Conservation (phyloP, 1,140 invertebrate genomes). For the Pararge aegeria region DNA sequence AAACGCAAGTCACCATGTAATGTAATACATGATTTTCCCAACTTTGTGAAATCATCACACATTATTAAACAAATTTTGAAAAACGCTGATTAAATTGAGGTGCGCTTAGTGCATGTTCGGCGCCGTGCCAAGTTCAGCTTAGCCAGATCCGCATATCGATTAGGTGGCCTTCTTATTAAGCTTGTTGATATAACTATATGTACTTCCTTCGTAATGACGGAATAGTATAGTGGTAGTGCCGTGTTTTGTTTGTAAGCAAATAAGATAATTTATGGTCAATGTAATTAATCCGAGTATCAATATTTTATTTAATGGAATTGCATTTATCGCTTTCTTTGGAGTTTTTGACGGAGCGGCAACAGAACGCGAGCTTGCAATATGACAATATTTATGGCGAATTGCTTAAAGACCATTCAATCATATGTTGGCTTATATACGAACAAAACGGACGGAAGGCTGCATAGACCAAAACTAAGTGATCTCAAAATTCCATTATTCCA, state of each 20-base stretch:
- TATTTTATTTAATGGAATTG: no score
- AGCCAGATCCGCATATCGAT: slow-evolving; percentile 42
- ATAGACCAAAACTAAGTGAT: no score
- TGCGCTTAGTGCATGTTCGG: slow-evolving; percentile 42
- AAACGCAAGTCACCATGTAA: slow-evolving; percentile 73
- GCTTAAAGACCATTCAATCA: no score
- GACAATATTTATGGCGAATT: no score
- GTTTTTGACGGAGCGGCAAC: no score
- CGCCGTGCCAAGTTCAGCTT: slow-evolving; percentile 36
- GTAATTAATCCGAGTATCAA: no score
- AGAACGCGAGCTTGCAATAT: no score
- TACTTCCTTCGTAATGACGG: slow-evolving; percentile 1
- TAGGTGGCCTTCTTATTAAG: slow-evolving; percentile 41
- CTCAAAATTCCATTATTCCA: no score
- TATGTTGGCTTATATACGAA: no score
- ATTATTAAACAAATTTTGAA: slow-evolving; percentile 39
- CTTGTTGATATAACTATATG: slow-evolving; percentile 29
- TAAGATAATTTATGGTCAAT: not conserved
- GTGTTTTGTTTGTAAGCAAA: not conserved
- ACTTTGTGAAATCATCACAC: slow-evolving; percentile 39
- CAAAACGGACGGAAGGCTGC: no score
- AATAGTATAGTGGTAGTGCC: no score
- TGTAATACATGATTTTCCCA: slow-evolving; percentile 53
- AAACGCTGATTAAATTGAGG: slow-evolving; percentile 43
- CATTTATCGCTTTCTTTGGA: no score